Base-by-base conservation (phyloP, 2,797 vertebrate genomes). In the Columba guinea region DNA sequence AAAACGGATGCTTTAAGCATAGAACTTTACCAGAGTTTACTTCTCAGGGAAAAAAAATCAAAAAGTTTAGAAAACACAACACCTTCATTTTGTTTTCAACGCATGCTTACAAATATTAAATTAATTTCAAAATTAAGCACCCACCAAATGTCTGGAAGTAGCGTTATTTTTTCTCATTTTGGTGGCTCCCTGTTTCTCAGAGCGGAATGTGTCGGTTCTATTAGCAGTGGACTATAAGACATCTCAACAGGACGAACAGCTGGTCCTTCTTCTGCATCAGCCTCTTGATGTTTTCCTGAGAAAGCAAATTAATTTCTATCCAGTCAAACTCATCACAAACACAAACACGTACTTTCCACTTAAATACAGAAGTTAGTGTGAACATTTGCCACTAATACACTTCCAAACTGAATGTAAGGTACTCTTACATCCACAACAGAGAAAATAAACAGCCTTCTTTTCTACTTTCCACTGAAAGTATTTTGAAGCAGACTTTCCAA, bases 231-330 rank as follows among this genome's bases (percentile, higher is more conserved):
- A 56, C 80, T 39, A 53, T 18, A 30, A 44, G 81, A 53, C 70
- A 70, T 73, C 56, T 94, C 80, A 67, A 52, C 39, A 69, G 73
- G 59, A 51, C 63, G 30, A 76, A 77, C 32, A 63, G 30, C 13
- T n/a, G 37, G 27, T 41, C n/a, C 35, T 76, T 64, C 75, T 92
- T 92, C 87, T 92, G 89, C 92, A 83, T 93, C 84, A 82, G 94
- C 24, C 49, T 93, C 89, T 27, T 78, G 68, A 65, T 63, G 89
- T 60, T 53, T 86, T 96, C 48, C 97, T 97, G 74, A 21, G 10
- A 87, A 97, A 96, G 20, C 13, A 94, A 58, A 59, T 30, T 7
- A 3, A 53, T 13, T 64, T 68, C 77, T 20, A 87, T 35, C 4
- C 55, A 28, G 8, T 59, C 34, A 46, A 32, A 62, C 4, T 44